Evolutionary conservation across 2,888 invertebrate species (phyloP), one percentile per base, ranked within the genome.

Genomic region (Euspilapteryx auroguttella): DNA sequence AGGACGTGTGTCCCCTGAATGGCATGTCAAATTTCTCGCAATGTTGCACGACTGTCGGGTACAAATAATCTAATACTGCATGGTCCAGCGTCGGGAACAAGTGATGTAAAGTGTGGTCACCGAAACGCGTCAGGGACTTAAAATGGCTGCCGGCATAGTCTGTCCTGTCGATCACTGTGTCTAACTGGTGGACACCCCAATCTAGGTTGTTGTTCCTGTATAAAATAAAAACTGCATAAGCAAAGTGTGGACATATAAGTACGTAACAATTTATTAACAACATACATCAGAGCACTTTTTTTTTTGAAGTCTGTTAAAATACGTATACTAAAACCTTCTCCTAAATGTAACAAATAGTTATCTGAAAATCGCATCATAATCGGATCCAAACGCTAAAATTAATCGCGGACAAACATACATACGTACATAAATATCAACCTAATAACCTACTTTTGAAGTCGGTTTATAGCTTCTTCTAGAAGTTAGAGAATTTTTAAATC

Each of bases 31-130:
- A 88, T 40, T 88, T 82, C 20, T 78, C 55, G 39, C 85, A 82
- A 14, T 84, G 85, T 36, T 85, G 65, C 5, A 80, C 39, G 8
- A 85, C 71, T 1, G 78, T 75, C 0, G 85, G 82, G 46, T 85
- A 80, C 3, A 90, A 62, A 27, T 82, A 77, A 6, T 80, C 78
- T 9, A 92, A 55, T 32, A 85, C 79, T 0, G 81, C 83, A 43
- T 91, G 90, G 49, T 91, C 91, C 17, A 92, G 43, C 0, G 89
- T 86, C 0, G 91, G 91, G 41, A 91, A 85, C 12, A 91, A 63
- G 55, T 92, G 92, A 52, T 92, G 91, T 2, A 91, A 61, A 0
- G 79, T 77, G 47, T 92, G 92, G 33, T 87, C 83, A 0, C 91
- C 91, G 42, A 89, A 91, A 34, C 83, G 79, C 0, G 86, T 85